These are phyloP conservation scores for Promerops cafer DNA, from an alignment of 2,113 vertebrate genomes.

Conservation along the genomic window DNA sequence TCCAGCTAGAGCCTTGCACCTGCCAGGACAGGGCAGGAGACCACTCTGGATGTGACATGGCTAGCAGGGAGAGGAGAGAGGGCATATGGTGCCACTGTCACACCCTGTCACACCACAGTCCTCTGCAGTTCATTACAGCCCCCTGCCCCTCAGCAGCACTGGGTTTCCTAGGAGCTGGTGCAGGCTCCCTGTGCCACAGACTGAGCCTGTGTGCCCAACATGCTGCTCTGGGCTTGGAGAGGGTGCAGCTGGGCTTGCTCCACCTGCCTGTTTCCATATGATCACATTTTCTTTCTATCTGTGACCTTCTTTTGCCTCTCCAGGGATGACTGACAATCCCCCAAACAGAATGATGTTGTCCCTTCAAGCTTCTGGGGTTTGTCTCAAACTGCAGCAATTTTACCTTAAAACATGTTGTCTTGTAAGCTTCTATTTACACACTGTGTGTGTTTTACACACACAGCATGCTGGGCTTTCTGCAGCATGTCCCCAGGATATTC, in stretches of 20 bases:
- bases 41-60: fast-evolving
- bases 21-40: not conserved
- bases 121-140: fast-evolving
- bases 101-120: not conserved
- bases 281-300: not conserved
- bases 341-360: not conserved
- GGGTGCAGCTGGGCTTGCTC: fast-evolving
- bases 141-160: not conserved
- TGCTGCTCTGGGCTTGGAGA: not conserved
- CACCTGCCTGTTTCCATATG: not conserved
- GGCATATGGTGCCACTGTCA: fast-evolving
- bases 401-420: not conserved
- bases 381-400: not conserved
- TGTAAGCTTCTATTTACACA: not conserved
- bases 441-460: not conserved
- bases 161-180: not conserved
- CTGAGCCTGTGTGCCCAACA: not conserved
- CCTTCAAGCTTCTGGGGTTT: not conserved
- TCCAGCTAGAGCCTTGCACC: fast-evolving
- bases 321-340: not conserved
- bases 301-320: not conserved
- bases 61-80: not conserved
- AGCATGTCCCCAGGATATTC: not conserved
- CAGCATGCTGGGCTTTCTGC: not conserved
- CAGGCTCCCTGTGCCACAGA: not conserved